Percentiles rank a stretch among this genome's conserved stretches.
Evolutionary conservation across 2,113 vertebrate species (phyloP).

Genomic region (Nansenia antarctica): DNA sequence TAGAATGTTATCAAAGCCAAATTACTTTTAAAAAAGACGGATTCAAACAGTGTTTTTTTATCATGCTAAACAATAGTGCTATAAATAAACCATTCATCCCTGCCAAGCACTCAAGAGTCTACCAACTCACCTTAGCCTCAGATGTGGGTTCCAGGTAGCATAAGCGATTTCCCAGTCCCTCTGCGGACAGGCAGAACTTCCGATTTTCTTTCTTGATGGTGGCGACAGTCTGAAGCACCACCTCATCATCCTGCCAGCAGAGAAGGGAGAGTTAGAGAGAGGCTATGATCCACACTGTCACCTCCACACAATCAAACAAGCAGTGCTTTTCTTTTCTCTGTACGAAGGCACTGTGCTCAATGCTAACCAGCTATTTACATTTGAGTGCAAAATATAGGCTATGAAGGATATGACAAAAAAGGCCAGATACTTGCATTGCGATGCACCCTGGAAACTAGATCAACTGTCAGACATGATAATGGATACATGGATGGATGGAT

Average conservation of each 20-base stretch:
- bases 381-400: too few species aligned
- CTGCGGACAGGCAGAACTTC: conserved; percentile 94
- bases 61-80: not conserved
- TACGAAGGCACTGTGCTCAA: too few species aligned
- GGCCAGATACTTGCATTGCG: too few species aligned
- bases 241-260: conserved; percentile 90
- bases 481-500: not conserved
- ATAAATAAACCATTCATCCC: not conserved
- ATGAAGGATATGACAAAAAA: too few species aligned
- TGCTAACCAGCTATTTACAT: not conserved
- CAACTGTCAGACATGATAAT: not conserved
- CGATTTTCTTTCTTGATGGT: conserved; percentile 91
- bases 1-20: too few species aligned
- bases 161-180: conserved; percentile 93
- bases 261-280: conserved; percentile 28
- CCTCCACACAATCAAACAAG: not conserved
- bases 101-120: not conserved
- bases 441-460: too few species aligned
- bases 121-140: conserved; percentile 91
- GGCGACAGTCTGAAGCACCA: conserved; percentile 93
- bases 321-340: too few species aligned
- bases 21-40: too few species aligned
- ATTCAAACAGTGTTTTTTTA: not conserved
- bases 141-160: conserved; percentile 96
- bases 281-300: not conserved